Base-by-base conservation (phyloP, 2,113 vertebrate species). In the Thymallus thymallus region DNA sequence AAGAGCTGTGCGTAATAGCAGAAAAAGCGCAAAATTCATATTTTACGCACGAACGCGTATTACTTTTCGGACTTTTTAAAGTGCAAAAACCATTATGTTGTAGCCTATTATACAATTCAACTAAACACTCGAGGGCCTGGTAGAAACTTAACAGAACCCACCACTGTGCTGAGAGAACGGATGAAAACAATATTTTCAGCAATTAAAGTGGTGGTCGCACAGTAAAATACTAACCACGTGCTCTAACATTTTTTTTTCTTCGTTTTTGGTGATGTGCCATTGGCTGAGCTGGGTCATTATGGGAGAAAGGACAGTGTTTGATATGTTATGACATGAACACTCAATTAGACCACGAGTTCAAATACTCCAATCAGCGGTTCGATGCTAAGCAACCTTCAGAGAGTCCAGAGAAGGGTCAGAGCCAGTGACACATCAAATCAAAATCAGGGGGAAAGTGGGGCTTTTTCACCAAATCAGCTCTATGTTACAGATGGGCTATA, bases 261-360 rank as follows among this genome's bases (percentile, higher is more conserved):
- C 46, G 26, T 62, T 90, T 90, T 90, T 92, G 86, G 92, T 91
- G 92, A 93, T 90, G 91, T 92, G 94, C 94, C 94, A 93, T 92
- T 91, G 93, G 93, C 94, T 91, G 89, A 90, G 92, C 89, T 86
- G 90, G 88, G 94, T 95, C 95, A 94, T 97, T 94, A 95, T 90
- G 94, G 92, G 87, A 95, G 95, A 96, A 94, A 89, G 95, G 95
- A 96, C 95, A 96, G 92, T 95, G 92, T 95, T 94, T 96, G 95
- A 95, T 97, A 94, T 96, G 96, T 98, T 98, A 95, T 98, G 95
- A 97, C 95, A 98, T 93, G 95, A 93, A 95, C 94, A 94, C 95
- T 96, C 95, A 96, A 96, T 99, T 96, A 97, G 95, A 98, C 97
- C 95, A 95, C 93, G 94, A 95, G 95, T 95, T 96, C 95, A 97